These are phyloP conservation scores for Sinocyclocheilus anshuiensis DNA, from an alignment of 2,113 vertebrate species.

Conservation along the genomic window DNA sequence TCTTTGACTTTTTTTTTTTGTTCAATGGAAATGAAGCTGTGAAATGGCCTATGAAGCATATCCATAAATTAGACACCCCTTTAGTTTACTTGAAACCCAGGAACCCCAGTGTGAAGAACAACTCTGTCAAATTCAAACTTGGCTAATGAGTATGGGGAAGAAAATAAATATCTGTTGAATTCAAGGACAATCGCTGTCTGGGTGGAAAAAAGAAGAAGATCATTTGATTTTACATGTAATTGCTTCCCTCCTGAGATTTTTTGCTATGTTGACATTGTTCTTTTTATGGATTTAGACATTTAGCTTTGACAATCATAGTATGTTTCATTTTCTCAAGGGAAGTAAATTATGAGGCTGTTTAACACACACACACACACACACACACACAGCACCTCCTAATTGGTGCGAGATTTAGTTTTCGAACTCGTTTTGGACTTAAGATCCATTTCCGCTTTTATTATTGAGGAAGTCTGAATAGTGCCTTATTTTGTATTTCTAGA, in stretches of 20 bases:
- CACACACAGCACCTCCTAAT: conserved; percentile 52
- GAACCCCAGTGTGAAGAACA: conserved; percentile 62
- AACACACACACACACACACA: conserved; percentile 59
- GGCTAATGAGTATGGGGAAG: conserved; percentile 62
- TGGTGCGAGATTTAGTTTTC: conserved; percentile 21
- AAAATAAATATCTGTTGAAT: conserved; percentile 51
- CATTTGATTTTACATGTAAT: conserved; percentile 91
- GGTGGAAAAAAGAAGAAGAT: conserved; percentile 60
- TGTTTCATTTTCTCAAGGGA: conserved; percentile 97
- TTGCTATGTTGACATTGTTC: conserved; percentile 84
- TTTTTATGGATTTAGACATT: conserved; percentile 96
- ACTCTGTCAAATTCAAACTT: conserved; percentile 56
- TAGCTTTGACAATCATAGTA: conserved; percentile 99
- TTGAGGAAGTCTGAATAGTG: background rate
- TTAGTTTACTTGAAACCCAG: conserved; percentile 98
- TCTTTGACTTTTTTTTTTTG: conserved; percentile 76
- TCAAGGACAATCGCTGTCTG: conserved; percentile 96
- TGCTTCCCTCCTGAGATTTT: conserved; percentile 78
- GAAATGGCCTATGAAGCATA: conserved; percentile 89
- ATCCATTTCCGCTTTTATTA: background rate
- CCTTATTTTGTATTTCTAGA: background rate
- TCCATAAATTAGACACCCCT: conserved; percentile 77
- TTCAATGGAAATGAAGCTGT: conserved; percentile 85
- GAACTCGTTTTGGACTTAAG: background rate
- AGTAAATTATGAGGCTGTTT: conserved; percentile 99